Evolutionary conservation across 2,113 vertebrate genomes (phyloP).

Genomic region (Oncorhynchus keta): DNA sequence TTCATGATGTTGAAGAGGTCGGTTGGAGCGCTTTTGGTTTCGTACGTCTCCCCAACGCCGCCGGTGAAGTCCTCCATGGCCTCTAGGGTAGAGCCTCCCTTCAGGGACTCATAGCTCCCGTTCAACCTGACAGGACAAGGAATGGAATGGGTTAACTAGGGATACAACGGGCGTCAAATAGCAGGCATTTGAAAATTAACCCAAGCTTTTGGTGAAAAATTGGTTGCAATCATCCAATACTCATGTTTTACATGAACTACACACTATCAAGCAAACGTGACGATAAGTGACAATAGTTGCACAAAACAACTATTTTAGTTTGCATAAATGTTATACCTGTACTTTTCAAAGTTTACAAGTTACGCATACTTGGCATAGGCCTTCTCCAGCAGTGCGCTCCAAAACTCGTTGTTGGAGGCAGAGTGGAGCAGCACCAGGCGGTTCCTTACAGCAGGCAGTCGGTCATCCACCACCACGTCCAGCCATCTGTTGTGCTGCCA

Average conservation of each 20-base stretch:
- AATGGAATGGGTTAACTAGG: neutral
- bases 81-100: conserved; percentile 90
- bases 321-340: too few species aligned
- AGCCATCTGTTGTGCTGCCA: conserved; percentile 94
- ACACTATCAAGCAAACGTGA: too few species aligned
- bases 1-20: conserved; percentile 80
- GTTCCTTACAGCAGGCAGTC: conserved; percentile 82
- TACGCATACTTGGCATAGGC: conserved; percentile 92
- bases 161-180: neutral
- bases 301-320: too few species aligned
- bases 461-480: conserved; percentile 90
- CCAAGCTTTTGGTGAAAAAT: neutral
- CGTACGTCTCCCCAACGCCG: conserved; percentile 85
- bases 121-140: conserved; percentile 72
- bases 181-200: neutral
- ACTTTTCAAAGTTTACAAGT: too few species aligned
- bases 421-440: conserved; percentile 88
- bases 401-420: conserved; percentile 87
- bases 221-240: too few species aligned
- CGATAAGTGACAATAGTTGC: too few species aligned
- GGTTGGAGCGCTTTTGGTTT: conserved; percentile 74
- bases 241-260: too few species aligned
- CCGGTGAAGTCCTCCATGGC: conserved; percentile 98
- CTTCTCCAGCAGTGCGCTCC: conserved; percentile 94
- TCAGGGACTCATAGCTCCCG: conserved; percentile 90